These are phyloP conservation scores for Donacobius atricapilla DNA, from an alignment of 2,113 vertebrate genomes.

Conservation along the genomic window DNA sequence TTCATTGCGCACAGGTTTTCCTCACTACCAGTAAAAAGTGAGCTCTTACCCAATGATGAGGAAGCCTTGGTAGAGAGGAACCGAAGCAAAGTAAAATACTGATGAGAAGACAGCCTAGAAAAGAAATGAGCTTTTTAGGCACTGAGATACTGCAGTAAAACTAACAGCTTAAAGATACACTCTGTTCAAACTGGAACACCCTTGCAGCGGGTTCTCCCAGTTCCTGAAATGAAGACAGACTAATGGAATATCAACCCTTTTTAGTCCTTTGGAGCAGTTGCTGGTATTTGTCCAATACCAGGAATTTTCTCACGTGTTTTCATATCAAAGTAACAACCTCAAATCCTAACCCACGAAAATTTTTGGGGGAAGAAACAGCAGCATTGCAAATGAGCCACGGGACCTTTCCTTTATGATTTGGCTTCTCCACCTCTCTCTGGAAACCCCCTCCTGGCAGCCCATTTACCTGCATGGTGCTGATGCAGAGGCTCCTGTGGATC, in stretches of 20 bases:
- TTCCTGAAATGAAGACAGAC: not conserved
- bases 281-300: not conserved
- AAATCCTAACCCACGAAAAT: not conserved
- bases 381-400: not conserved
- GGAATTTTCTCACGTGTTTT: not conserved
- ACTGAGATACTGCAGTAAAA: not conserved
- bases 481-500: slow-evolving; percentile 95
- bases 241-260: not conserved
- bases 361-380: not conserved
- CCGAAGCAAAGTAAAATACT: slow-evolving; percentile 95
- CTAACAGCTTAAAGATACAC: not conserved
- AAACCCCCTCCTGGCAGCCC: not conserved
- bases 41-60: slow-evolving; percentile 92
- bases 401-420: not conserved
- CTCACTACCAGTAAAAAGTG: not conserved
- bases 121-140: not conserved
- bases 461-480: slow-evolving; percentile 96
- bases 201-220: not conserved
- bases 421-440: not conserved
- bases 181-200: not conserved
- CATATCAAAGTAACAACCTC: not conserved
- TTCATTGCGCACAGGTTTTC: not conserved
- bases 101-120: slow-evolving; percentile 92
- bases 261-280: not conserved
- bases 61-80: slow-evolving; percentile 97